A percentile compares a stretch with the other conserved stretches of the same genome.
phyloP scores from a whole-genome alignment of 2,797 vertebrate species.

The Micrastur ruficollis region DNA sequence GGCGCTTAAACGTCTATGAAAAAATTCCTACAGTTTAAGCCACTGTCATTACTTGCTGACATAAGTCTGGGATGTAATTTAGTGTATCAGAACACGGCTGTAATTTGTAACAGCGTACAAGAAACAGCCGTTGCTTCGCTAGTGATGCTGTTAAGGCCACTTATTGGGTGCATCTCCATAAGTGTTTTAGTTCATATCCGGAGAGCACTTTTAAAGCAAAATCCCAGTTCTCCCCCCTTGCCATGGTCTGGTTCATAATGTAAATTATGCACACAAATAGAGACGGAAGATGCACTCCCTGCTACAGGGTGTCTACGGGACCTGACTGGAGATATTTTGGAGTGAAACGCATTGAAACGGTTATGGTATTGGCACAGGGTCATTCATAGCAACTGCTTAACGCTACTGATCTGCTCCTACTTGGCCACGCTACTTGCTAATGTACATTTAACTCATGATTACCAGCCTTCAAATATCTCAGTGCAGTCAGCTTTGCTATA shows the following conservation, averaged over 20 bases:
- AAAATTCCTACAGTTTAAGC: not conserved
- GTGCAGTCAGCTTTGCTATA: not conserved
- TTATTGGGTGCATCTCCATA: rapidly evolving
- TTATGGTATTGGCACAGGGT: not conserved
- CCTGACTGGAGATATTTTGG: not conserved
- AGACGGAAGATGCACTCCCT: not conserved
- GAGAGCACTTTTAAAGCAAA: not conserved
- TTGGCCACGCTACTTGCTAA: not conserved
- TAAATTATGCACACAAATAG: not conserved
- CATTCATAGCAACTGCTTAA: not conserved
- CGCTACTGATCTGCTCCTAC: not conserved
- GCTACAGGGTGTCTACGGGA: not conserved
- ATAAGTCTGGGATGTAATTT: not conserved
- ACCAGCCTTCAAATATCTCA: not conserved
- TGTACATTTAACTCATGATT: not conserved
- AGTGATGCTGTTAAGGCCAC: not conserved
- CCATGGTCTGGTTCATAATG: not conserved
- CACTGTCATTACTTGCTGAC: not conserved
- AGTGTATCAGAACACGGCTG: not conserved
- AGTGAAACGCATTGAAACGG: rapidly evolving
- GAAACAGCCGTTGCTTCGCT: not conserved
- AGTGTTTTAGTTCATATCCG: not conserved
- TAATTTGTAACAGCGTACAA: not conserved
- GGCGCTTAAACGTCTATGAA: not conserved
- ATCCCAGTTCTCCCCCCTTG: not conserved